phyloP scores from a whole-genome alignment of 1,140 invertebrate genomes.

The Papilio polyxenes region DNA sequence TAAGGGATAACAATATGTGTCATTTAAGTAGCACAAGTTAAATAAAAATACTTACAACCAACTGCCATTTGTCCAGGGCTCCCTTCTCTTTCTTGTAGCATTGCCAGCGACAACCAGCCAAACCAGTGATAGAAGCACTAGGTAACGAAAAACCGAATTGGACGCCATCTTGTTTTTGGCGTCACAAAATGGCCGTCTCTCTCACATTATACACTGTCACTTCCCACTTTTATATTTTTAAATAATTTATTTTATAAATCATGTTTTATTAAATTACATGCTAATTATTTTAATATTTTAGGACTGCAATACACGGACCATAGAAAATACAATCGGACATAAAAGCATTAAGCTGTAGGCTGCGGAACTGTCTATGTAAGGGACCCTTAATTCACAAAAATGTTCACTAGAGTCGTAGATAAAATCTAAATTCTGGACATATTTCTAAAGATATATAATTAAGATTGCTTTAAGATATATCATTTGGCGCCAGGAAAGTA shows the following conservation, averaged over 20 bases:
- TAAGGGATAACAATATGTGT: neutral
- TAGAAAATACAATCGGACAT: too few relatives aligned
- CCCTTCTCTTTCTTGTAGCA: slow-evolving; percentile 50
- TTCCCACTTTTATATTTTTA: slow-evolving; percentile 34
- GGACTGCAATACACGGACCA: neutral
- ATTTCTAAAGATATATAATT: too few relatives aligned
- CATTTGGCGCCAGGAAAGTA: too few relatives aligned
- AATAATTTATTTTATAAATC: neutral
- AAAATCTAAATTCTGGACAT: too few relatives aligned
- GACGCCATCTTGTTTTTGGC: slow-evolving; percentile 60
- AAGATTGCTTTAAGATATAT: too few relatives aligned
- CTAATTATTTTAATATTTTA: neutral
- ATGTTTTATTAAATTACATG: neutral
- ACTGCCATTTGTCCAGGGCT: slow-evolving; percentile 71
- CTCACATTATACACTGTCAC: slow-evolving; percentile 46
- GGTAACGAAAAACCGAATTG: slow-evolving; percentile 57
- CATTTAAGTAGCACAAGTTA: neutral
- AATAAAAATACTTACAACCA: slow-evolving; percentile 73
- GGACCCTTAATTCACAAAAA: too few relatives aligned
- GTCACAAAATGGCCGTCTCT: slow-evolving; percentile 47
- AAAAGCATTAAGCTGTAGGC: too few relatives aligned
- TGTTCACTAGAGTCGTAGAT: too few relatives aligned
- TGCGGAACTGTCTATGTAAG: too few relatives aligned
- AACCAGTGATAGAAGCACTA: slow-evolving; percentile 61
- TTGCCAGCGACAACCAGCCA: slow-evolving; percentile 54